These are phyloP conservation scores for Streptopelia turtur DNA, from an alignment of 2,797 vertebrate genomes.

Conservation along the genomic window DNA sequence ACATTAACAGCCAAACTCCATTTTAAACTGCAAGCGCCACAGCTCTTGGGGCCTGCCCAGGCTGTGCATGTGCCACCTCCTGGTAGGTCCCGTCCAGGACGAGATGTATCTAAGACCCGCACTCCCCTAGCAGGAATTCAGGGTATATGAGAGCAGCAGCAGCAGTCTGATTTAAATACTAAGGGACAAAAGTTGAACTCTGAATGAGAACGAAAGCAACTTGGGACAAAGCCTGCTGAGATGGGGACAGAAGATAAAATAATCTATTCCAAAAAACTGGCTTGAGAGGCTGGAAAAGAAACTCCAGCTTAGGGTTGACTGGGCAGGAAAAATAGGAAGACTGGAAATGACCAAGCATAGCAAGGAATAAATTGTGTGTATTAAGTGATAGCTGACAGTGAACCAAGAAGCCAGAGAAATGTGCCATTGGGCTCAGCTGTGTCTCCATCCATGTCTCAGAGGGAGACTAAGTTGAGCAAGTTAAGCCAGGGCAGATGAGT, in stretches of 20 bases:
- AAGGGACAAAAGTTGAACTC: neutral
- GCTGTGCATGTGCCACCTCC: neutral
- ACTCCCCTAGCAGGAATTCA: neutral
- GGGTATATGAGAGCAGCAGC: neutral
- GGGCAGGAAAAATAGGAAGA: neutral
- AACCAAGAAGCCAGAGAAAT: neutral
- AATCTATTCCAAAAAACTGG: neutral
- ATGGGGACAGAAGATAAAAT: neutral
- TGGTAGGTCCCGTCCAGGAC: neutral
- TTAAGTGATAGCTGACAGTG: neutral
- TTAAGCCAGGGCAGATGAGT: neutral
- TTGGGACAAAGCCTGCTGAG: neutral
- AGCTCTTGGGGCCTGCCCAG: neutral
- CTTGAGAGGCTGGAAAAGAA: slow-evolving; percentile 14
- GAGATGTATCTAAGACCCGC: neutral
- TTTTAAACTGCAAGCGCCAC: neutral
- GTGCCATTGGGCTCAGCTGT: neutral
- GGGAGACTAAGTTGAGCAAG: neutral
- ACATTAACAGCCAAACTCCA: neutral
- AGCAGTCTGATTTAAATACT: neutral
- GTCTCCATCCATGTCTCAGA: neutral
- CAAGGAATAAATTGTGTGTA: neutral
- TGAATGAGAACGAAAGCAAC: neutral
- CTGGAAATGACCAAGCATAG: neutral
- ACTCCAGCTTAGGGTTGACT: neutral